phyloP scores from a whole-genome alignment of 2,797 vertebrate genomes.

The Pangasius krempfi region DNA sequence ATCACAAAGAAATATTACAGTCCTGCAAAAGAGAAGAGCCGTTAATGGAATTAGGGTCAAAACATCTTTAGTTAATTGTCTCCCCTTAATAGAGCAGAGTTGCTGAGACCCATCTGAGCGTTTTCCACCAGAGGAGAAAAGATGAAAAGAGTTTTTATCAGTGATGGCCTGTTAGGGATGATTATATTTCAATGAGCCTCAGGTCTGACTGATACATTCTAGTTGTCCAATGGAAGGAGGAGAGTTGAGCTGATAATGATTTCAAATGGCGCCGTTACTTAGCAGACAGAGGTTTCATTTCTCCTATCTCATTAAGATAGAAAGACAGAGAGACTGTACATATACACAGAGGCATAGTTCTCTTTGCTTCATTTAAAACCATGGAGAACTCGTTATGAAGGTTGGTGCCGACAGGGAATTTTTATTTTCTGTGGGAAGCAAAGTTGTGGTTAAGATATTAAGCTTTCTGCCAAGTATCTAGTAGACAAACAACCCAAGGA shows the following conservation, averaged over 20 bases:
- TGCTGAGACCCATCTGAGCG: slow-evolving; percentile 5
- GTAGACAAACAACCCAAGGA: slow-evolving; percentile 21
- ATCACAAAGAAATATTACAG: slow-evolving; percentile 45
- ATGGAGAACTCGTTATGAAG: slow-evolving; percentile 2
- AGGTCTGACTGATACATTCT: slow-evolving; percentile 26
- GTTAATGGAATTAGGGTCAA: slow-evolving; percentile 51
- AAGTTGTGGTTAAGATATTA: not conserved
- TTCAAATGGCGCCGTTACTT: slow-evolving; percentile 47
- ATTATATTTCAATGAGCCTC: slow-evolving; percentile 47
- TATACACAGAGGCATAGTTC: not conserved
- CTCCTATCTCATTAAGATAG: slow-evolving; percentile 31
- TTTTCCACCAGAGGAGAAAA: slow-evolving; percentile 25
- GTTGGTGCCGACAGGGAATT: slow-evolving; percentile 11
- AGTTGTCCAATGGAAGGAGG: slow-evolving; percentile 21
- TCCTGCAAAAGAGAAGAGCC: slow-evolving; percentile 18
- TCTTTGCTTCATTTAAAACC: slow-evolving; percentile 25
- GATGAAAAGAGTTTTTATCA: slow-evolving; percentile 52
- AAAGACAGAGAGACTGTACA: not conserved
- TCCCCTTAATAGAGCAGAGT: slow-evolving; percentile 36
- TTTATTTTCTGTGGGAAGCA: slow-evolving; percentile 20
- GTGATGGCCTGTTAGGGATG: slow-evolving; percentile 36
- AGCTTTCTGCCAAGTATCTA: not conserved
- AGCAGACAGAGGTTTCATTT: slow-evolving; percentile 44
- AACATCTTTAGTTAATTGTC: slow-evolving; percentile 49
- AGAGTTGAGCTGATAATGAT: slow-evolving; percentile 53